phyloP scores from a whole-genome alignment of 2,888 invertebrate genomes.

The Quadroppia sp. region DNA sequence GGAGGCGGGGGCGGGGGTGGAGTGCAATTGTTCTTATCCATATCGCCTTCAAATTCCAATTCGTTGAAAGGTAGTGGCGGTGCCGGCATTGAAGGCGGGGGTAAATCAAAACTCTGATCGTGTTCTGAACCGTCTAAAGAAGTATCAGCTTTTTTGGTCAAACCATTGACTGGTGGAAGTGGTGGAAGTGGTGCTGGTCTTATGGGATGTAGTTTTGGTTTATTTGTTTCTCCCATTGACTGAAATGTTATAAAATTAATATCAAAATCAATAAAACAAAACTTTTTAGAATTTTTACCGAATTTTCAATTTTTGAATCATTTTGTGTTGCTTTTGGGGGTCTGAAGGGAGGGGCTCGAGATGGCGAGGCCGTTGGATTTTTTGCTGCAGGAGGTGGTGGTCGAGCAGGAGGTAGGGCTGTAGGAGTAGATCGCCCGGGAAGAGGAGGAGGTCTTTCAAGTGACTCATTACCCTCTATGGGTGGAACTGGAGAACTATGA shows the following conservation, averaged over 20 bases:
- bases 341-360: slow-evolving; percentile 23
- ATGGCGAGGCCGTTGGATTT: slow-evolving; percentile 17
- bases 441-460: slow-evolving; percentile 39
- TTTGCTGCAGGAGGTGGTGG: slow-evolving; percentile 47
- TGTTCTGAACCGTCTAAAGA: neutral
- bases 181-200: slow-evolving; percentile 43
- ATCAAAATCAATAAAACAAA: neutral
- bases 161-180: slow-evolving; percentile 34
- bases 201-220: slow-evolving; percentile 25
- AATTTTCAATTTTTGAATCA: neutral
- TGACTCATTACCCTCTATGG: slow-evolving; percentile 32
- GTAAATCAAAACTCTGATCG: slow-evolving; percentile 30
- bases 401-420: slow-evolving; percentile 44
- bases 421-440: slow-evolving; percentile 39
- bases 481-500: slow-evolving; percentile 48
- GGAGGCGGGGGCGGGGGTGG: slow-evolving; percentile 47
- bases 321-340: slow-evolving; percentile 30
- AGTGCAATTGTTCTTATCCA: slow-evolving; percentile 27
- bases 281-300: neutral
- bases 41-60: neutral
- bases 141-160: neutral
- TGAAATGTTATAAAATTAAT: neutral
- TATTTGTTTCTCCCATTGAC: neutral
- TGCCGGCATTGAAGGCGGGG: slow-evolving; percentile 34
- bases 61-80: neutral